Evolutionary conservation across 1,140 invertebrate species (phyloP).

Genomic region (Mactra quadrangularis): DNA sequence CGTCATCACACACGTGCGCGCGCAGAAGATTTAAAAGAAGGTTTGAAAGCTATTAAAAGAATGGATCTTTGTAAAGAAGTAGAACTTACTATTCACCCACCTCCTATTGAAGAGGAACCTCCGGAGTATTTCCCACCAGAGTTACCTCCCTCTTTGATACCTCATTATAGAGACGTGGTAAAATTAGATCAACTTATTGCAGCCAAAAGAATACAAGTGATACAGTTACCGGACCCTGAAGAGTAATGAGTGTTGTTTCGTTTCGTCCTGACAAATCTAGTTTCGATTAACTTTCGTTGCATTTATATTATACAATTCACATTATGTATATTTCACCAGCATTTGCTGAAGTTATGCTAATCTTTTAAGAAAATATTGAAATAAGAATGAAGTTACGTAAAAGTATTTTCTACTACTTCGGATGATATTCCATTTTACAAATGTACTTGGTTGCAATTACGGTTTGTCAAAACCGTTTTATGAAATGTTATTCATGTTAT

Average conservation of each 20-base stretch:
- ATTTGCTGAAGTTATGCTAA: no score
- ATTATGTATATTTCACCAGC: no score
- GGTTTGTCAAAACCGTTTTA: no score
- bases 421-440: no score
- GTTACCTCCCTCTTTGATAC: constrained; percentile 54
- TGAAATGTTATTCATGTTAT: no score
- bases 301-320: no score
- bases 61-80: constrained; percentile 66
- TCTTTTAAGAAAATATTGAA: no score
- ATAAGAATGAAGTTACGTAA: no score
- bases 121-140: constrained; percentile 54
- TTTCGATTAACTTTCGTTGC: no score
- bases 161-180: constrained; percentile 63
- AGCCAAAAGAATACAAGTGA: constrained; percentile 43
- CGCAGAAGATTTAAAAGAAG: constrained; percentile 68
- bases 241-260: background rate
- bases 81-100: constrained; percentile 63
- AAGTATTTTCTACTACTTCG: no score
- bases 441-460: no score
- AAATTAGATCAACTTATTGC: constrained; percentile 59
- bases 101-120: constrained; percentile 52
- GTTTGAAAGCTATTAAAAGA: constrained; percentile 65
- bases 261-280: background rate
- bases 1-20: constrained; percentile 72
- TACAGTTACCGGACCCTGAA: constrained; percentile 22